Base-by-base conservation (phyloP, 2,113 vertebrate species). In the Azemiops feae region DNA sequence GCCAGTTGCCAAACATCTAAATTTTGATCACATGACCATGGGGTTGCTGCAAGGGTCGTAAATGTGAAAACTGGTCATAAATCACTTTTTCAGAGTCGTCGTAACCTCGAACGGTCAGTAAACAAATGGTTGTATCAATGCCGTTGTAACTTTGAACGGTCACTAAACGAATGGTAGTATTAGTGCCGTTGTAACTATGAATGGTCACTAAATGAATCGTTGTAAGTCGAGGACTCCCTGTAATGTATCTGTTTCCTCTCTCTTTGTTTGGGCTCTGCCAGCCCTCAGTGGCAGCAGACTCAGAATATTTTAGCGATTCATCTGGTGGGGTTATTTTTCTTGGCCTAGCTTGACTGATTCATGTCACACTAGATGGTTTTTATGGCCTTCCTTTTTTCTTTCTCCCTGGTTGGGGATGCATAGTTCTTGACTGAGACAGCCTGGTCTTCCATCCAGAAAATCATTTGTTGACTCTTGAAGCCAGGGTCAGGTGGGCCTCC, bases 251-350 rank as follows among this genome's bases (percentile, higher is more conserved):
- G 3, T 12, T 12, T 89, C 57, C 20, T 53, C 34, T 25, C 18
- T 53, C 20, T 20, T 89, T 50, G 54, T 50, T 52, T 90, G 88
- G 92, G 34, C 43, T 27, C 20, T 86, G 39, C 27, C 92, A 50
- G 53, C 9, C 12, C 39, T 85, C 39, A 47, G 53, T 50, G 69
- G 30, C 43, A 27, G 55, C 86, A 53, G 55, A 52, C 23, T 60
- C 47, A 90, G 81, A 90, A 64, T 94, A 89, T 87, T 89, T 30
- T 8, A 94, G 57, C 54, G 54, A 94, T 89, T 45, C 93, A 47
- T 34, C 57, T 22, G 23, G 74, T 47, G 45, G 81, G 74, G 91
- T 90, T 74, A 87, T 89, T 92, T 89, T 86, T 85, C 47, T 92
- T 87, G 55, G 87, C 69, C 34, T 45, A 12, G 55, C 87, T 55